Base-by-base conservation (phyloP, 2,888 invertebrate species). In the Tethea ocularis region DNA sequence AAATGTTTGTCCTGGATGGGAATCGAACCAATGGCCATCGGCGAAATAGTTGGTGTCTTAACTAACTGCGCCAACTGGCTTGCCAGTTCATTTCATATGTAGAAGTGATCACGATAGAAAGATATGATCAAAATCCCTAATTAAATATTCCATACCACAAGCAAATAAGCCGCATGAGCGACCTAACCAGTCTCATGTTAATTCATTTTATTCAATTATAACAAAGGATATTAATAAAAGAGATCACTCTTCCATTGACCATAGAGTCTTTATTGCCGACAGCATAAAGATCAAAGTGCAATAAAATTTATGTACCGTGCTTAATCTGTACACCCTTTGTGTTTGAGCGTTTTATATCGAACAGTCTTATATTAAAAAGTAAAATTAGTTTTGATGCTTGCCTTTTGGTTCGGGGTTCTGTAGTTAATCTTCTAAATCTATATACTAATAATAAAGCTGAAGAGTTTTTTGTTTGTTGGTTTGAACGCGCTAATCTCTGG, bases 271-370 rank as follows among this genome's bases (percentile, higher is more conserved):
- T 54, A 54, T 54, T 20, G 6, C 1, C 20, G 6, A 22, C 6
- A 7, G 10, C 3, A 54, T 54, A 54, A 10, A 36, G 54, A 11
- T 33, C 20, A 54, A 33, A 33, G 33, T 54, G 54, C 54, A 33
- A 33, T 54, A 17, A 54, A 33, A 20, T 20, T 54, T 36, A 26
- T 20, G 33, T 63, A 46, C 29, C 55, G 58, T 58, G 54, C 57
- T 38, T 54, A 59, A 62, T 54, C 54, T 26, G 22, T 54, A 5
- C 22, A 54, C 24, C 22, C 33, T 55, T 53, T 54, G 41, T 57
- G 58, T 54, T 61, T 17, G 24, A 20, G 22, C 33, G 20, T 10
- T 54, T 54, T 22, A 20, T 33, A 33, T 33, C 13, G 22, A 33
- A 20, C 17, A 22, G 29, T 33, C 11, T 17, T n/a, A 17, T 11